Conservation (phyloP, 2,113 vertebrate genomes). For the Cnemophilus loriae region DNA sequence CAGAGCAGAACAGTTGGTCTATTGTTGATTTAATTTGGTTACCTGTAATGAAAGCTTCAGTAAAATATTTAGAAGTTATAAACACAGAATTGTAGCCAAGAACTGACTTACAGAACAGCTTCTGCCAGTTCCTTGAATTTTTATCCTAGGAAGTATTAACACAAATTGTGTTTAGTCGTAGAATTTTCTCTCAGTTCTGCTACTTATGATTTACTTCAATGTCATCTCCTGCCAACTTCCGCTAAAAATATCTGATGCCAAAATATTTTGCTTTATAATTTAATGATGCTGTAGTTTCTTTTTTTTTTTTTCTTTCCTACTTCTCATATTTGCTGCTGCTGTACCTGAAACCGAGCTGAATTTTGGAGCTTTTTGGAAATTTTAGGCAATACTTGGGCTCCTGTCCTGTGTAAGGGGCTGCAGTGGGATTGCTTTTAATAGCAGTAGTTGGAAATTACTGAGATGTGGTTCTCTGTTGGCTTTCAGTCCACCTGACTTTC, state of each 20-base stretch:
- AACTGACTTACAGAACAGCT: not conserved
- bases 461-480: not conserved
- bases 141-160: not conserved
- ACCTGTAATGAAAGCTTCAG: not conserved
- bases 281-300: not conserved
- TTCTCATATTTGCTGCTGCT: not conserved
- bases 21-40: not conserved
- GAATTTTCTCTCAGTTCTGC: slow-evolving; percentile 9
- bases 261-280: slow-evolving; percentile 37
- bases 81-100: not conserved
- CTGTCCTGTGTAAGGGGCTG: not conserved
- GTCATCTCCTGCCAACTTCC: not conserved
- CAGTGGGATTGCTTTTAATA: not conserved
- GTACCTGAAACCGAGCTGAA: not conserved
- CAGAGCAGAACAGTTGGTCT: not conserved
- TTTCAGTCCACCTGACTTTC: not conserved
- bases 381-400: not conserved
- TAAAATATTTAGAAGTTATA: not conserved
- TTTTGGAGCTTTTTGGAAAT: not conserved
- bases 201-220: not conserved
- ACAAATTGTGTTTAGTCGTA: not conserved
- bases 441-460: not conserved
- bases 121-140: not conserved
- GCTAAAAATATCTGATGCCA: slow-evolving; percentile 23
- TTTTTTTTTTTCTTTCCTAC: rapidly evolving